A percentile compares a stretch with the other conserved stretches of the same genome.
These are phyloP conservation scores for Odocoileus virginianus DNA, from an alignment of 2,113 vertebrate species.

Conservation along the genomic window DNA sequence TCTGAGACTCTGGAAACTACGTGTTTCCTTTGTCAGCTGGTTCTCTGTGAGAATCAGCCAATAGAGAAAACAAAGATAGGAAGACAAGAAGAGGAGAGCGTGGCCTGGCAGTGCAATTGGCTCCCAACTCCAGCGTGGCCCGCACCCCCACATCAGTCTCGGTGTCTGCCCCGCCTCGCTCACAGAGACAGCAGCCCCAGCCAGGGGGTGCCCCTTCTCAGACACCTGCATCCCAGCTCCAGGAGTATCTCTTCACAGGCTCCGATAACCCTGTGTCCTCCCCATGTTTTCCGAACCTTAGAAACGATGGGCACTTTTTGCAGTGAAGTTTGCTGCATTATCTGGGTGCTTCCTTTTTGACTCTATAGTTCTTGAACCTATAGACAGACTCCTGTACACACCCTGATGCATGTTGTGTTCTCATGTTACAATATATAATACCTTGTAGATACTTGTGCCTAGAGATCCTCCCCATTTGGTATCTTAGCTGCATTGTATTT, in stretches of 20 bases:
- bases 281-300: background rate
- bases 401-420: background rate
- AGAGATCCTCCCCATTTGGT: background rate
- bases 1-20: background rate
- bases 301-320: background rate
- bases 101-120: accelerated
- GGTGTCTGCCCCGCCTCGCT: accelerated
- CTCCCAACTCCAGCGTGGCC: no score
- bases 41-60: background rate
- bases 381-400: no score
- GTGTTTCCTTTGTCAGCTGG: background rate
- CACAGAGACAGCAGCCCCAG: background rate
- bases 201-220: background rate
- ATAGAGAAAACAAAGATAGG: background rate
- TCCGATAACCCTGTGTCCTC: background rate
- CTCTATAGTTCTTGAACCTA: background rate
- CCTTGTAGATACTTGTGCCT: background rate
- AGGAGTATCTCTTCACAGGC: background rate
- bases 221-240: background rate
- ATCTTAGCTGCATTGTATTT: background rate
- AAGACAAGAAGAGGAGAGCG: background rate
- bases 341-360: background rate
- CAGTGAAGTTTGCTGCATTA: background rate
- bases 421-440: background rate
- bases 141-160: background rate